Base-by-base conservation (phyloP, 2,113 vertebrate species). In the Pungitius pungitius region DNA sequence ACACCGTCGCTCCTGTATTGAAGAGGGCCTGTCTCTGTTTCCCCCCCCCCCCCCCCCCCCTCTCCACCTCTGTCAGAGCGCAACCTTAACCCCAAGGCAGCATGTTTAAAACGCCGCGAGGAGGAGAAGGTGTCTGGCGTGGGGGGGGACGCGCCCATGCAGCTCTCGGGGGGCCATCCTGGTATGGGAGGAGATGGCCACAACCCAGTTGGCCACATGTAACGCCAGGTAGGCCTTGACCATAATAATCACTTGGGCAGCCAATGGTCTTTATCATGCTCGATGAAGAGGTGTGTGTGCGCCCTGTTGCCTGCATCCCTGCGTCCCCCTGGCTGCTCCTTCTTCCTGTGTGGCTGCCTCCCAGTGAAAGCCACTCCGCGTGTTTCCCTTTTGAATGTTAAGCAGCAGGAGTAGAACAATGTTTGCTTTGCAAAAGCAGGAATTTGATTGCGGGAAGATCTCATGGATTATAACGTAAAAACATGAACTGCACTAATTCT, bases 51-150 rank as follows among this genome's bases (percentile, higher is more conserved):
- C 75, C 30, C 15, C 45, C n/a, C 27, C 14, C 17, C 15, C 27
- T 12, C 17, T 12, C 57, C 77, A 73, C 30, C 15, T 42, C 14
- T 64, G 1, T 69, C 69, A 94, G 93, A 99, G 88, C 96, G 98
- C 66, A 99, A 99, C 90, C 95, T 99, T 84, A 99, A 99, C 90
- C 98, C 98, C 27, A 99, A 99, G 91, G 98, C 97, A 0, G 98
- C 98, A 71, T 99, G 98, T 94, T 91, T 99, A 95, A 99, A 99
- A 84, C 96, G 98, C 2, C 93, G 98, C 1, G 98, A 99, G 87
- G 98, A 99, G 66, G 98, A 99, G 91, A 99, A 99, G 73, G 98
- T 99, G 81, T 98, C 97, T 0, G 95, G 96, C 26, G 96, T 98
- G 63, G 96, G 95, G 15, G 95, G 95, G 47, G 98, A 99, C 40